Percentiles rank a stretch among this genome's conserved stretches.
Conservation (phyloP, 2,888 invertebrate species). For the Meta bourneti region DNA sequence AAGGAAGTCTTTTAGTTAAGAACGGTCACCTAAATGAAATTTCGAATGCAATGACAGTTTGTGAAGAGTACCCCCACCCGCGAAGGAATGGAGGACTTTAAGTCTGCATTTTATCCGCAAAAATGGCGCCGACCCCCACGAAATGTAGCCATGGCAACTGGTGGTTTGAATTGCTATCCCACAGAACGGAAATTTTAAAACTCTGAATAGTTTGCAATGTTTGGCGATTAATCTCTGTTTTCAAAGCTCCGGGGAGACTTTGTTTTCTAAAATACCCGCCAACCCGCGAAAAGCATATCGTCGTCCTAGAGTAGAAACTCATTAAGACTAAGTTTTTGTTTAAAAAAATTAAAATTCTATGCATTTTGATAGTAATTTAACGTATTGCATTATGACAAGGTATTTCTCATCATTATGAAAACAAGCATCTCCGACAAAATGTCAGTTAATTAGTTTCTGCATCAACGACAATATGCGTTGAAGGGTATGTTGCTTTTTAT, state of each 20-base stretch:
- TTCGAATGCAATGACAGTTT: constrained; percentile 11
- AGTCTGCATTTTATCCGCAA: constrained; percentile 14
- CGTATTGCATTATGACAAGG: too few relatives aligned
- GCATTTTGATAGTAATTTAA: too few relatives aligned
- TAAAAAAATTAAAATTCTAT: too few relatives aligned
- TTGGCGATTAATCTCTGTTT: constrained; percentile 7
- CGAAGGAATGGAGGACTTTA: background rate
- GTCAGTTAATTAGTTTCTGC: too few relatives aligned
- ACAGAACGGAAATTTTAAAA: constrained; percentile 9
- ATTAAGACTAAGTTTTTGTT: too few relatives aligned
- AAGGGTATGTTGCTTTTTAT: too few relatives aligned
- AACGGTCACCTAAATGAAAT: constrained; percentile 29
- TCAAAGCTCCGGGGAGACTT: background rate
- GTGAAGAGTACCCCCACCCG: background rate
- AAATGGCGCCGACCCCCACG: constrained; percentile 40
- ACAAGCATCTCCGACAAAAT: too few relatives aligned
- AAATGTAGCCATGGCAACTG: constrained; percentile 42
- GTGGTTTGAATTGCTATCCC: constrained; percentile 42
- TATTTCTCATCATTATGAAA: too few relatives aligned
- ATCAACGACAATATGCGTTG: too few relatives aligned
- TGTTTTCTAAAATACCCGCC: background rate
- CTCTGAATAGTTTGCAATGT: constrained; percentile 7
- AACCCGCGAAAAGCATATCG: too few relatives aligned
- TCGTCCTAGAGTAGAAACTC: too few relatives aligned
- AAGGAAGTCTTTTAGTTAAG: background rate